A percentile compares a stretch with the other conserved stretches of the same genome.
These are phyloP conservation scores for Tortricodes alternella DNA, from an alignment of 2,888 invertebrate genomes.

Conservation along the genomic window DNA sequence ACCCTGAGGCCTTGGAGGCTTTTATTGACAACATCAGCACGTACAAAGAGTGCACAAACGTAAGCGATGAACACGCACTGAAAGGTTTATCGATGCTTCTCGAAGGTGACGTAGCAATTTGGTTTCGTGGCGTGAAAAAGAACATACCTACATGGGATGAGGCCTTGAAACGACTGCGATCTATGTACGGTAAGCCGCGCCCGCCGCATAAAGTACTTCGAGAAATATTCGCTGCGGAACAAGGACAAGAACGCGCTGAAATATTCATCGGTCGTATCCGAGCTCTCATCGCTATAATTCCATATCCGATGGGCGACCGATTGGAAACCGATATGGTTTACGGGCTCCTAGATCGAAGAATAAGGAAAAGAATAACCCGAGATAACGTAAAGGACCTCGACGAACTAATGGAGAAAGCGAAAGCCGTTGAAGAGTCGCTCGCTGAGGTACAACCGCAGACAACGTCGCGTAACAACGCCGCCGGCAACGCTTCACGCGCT, in stretches of 20 bases:
- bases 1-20: conserved; percentile 30
- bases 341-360: too few species aligned
- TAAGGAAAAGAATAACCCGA: not conserved
- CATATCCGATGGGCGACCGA: not conserved
- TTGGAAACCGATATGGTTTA: not conserved
- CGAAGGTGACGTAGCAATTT: conserved; percentile 34
- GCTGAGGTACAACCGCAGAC: not conserved
- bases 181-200: conserved; percentile 24
- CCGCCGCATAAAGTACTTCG: conserved; percentile 20
- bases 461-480: not conserved
- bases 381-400: not conserved
- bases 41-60: conserved; percentile 31
- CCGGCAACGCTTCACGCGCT: not conserved
- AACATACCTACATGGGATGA: conserved; percentile 18
- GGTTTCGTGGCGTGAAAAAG: conserved; percentile 32
- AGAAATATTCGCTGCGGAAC: conserved; percentile 27
- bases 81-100: conserved; percentile 36
- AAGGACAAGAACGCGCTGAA: not conserved
- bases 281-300: not conserved
- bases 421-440: not conserved
- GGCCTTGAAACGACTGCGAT: conserved; percentile 21
- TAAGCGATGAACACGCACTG: conserved; percentile 34
- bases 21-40: conserved; percentile 30
- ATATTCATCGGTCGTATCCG: not conserved
- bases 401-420: not conserved